phyloP scores from a whole-genome alignment of 2,797 vertebrate genomes.

The Melanogrammus aeglefinus region DNA sequence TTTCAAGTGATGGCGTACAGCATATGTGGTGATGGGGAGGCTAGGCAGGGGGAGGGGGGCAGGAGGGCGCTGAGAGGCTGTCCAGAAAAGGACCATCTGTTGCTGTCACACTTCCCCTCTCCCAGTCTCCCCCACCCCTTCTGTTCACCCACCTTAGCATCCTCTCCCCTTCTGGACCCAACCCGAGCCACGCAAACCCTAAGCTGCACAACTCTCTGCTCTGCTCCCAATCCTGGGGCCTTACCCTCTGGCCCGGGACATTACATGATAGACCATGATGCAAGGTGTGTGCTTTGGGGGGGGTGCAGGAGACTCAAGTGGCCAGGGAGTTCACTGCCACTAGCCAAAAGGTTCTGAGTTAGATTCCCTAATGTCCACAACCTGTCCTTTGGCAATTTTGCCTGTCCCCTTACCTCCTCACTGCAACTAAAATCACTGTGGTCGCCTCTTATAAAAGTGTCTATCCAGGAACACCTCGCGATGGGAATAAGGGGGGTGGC shows the following conservation, averaged over 20 bases:
- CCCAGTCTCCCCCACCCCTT: conserved; percentile 28
- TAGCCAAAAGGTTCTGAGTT: neutral
- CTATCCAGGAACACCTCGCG: neutral
- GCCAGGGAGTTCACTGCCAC: too few species aligned
- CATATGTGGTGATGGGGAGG: neutral
- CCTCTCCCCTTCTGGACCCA: neutral
- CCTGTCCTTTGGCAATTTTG: neutral
- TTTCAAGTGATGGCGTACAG: neutral
- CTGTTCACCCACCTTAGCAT: conserved; percentile 32
- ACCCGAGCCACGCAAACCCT: neutral
- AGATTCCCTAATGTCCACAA: neutral
- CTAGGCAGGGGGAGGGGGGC: conserved; percentile 1
- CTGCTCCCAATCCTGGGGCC: neutral
- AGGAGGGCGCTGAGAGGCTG: conserved; percentile 33
- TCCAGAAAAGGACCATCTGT: conserved; percentile 65
- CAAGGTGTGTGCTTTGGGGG: too few species aligned
- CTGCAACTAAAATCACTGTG: neutral
- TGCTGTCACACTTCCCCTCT: conserved; percentile 42
- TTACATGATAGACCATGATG: neutral
- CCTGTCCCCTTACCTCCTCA: neutral
- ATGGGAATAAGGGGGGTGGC: neutral
- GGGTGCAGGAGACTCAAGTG: too few species aligned
- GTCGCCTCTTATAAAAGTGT: neutral
- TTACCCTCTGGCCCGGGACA: neutral
- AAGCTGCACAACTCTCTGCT: neutral